Evolutionary conservation across 2,888 invertebrate genomes (phyloP), one percentile per base, ranked within the genome.

Genomic region (Athalia rosae): DNA sequence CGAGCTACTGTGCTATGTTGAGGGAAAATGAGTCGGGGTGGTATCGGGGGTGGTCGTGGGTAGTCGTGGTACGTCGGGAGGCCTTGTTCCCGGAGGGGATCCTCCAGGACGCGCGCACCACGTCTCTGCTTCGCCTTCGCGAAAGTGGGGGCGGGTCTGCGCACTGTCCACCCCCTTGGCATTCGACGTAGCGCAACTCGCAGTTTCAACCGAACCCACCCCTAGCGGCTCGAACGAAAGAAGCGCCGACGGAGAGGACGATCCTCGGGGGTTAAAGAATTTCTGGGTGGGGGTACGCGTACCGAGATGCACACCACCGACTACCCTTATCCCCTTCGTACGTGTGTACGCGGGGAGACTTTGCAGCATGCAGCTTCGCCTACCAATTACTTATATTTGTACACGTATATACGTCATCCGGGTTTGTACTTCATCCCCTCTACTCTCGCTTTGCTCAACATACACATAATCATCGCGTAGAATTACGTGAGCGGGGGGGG

Each of bases 1-100:
- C 85, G 85, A 89, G 89, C 89, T 89, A 89, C 89, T 89, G 89
- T 89, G 85, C 87, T 89, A 88, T 88, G 88, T 89, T 86, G 86
- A 86, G 86, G 86, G 83, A 82, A 82, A 82, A 81, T 63, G 77
- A 77, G 58, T 73, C 48, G 77, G 77, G 77, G 77, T 71, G 77
- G 71, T 77, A 59, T 47, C 56, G 59, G 71, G 50, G 62, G 15
- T 41, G 13, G 6, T 67, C 69, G 63, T 62, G 13, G 66, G 47
- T n/a, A 13, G 8, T 71, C 64, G 79, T 53, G 53, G 62, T 74
- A 4, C 4, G 9, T 74, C 73, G 61, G 73, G 28, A 61, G 41
- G 6, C 45, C 43, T 9, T 41, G 43, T 67, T 67, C 41, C 56
- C 58, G 73, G 73, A n/a, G 73, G 73, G 73, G 73, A 74, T 45